Evolutionary conservation across 2,797 vertebrate genomes (phyloP), one percentile per base, ranked within the genome.

Genomic region (Glyptemys insculpta): DNA sequence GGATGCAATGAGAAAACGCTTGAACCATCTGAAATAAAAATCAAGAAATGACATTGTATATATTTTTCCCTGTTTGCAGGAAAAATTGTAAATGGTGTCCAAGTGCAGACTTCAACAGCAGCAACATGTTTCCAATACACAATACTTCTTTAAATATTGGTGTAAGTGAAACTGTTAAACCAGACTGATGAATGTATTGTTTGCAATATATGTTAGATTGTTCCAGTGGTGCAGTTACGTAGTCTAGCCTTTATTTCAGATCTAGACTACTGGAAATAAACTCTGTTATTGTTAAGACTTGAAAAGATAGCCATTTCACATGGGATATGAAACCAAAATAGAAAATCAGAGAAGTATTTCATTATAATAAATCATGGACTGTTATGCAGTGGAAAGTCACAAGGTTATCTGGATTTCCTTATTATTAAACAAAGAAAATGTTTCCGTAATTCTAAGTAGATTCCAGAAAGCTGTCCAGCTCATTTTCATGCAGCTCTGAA

Each of bases 1-100:
- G 98, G 93, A 99, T 99, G 91, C 98, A 99, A 78, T 89, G 99
- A 14, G 99, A 99, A 98, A 99, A 99, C 1, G 98, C 99, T 98
- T 99, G 99, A 88, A 99, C 98, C 98, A 99, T 98, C 99, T 99
- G 81, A 82, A 83, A 41, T 37, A 31, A 31, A 81, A 14, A 56
- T 47, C 8, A 8, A 4, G 23, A 12, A 81, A 5, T 0, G 54
- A 44, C 68, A 72, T 6, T 27, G 23, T 14, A 2, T n/a, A 44
- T 31, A 78, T 47, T 78, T 56, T 85, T 92, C 87, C 72, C 31
- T 79, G 1, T 79, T 87, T 79, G 10, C 2, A 21, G 8, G 44
- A 12, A 16, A 86, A 79, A 16, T 1, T 62, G 5, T 23, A 91
- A 21, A 29, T 4, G 68, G 4, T 19, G 47, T 88, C 87, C 80